Base-by-base conservation (phyloP, 1,140 invertebrate species). In the Orius laevigatus region DNA sequence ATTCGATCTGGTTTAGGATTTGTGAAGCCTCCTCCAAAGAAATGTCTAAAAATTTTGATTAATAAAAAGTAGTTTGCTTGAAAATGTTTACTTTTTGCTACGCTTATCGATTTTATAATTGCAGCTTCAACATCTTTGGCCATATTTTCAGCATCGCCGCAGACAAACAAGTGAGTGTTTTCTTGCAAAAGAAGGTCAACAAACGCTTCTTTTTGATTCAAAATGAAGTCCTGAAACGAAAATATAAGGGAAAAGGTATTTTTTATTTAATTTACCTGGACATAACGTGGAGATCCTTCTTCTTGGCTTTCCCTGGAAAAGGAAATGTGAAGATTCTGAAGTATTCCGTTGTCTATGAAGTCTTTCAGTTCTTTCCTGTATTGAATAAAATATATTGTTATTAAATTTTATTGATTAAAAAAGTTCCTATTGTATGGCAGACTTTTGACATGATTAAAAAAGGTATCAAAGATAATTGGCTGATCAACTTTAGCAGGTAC, bases 111-210 rank as follows among this genome's bases (percentile, higher is more conserved):
- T 42, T 42, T 19, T 4, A 16, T 19, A 5, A 42, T 14, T 16
- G 19, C 16, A 3, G 40, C 72, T 50, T 92, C 82, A 60, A 89
- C 76, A 60, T 78, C 70, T 54, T 74, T 72, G 1, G 75, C 73
- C 71, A 89, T 83, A 49, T 70, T 71, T 51, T 75, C 78, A 11
- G 76, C 72, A 67, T 85, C 82, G 9, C 84, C 84, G 64, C 84
- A 86, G 3, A 89, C 64, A 62, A 74, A 87, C n/a, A 90, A 61
- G 20, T 62, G 60, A 3, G 73, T 76, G 41, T 54, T 60, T 50
- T 60, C 63, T 53, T 76, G 58, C 10, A 76, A 56, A 6, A 86
- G 58, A 36, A 76, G 60, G 6, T 71, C 58, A 32, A 73, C 66
- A 18, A 89, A 46, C 42, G 70, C 59, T 45, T 64, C 55, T 1